Conservation (phyloP, 2,888 invertebrate genomes). For the Coremacera marginata region DNA sequence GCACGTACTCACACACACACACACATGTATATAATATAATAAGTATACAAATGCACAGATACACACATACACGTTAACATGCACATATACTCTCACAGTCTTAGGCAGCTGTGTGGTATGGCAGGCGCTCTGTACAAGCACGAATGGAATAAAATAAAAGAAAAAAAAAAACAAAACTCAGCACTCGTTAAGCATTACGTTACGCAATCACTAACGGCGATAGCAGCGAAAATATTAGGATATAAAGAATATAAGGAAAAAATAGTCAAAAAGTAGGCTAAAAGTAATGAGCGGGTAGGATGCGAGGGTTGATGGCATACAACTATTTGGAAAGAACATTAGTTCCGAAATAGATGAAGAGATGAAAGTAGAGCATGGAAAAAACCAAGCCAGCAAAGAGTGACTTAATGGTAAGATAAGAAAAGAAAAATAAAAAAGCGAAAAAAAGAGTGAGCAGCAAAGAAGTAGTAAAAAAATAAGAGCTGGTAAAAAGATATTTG, state of each 20-base stretch:
- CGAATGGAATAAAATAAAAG: constrained; percentile 15
- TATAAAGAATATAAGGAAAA: not conserved
- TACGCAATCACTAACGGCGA: constrained; percentile 34
- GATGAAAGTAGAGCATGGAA: not conserved
- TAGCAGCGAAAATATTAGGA: constrained; percentile 18
- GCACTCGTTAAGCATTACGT: constrained; percentile 31
- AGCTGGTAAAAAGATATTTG: not conserved
- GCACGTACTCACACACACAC: constrained; percentile 1
- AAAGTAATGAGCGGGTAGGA: not conserved
- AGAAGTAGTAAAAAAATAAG: not conserved
- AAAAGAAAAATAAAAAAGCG: not conserved
- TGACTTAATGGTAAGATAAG: not conserved
- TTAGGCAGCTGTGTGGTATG: not conserved
- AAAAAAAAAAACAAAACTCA: not conserved
- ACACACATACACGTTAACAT: not conserved
- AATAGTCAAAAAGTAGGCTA: not conserved
- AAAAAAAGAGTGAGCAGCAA: constrained; percentile 28
- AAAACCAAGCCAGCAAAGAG: not conserved
- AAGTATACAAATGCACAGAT: not conserved
- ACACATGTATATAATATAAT: not conserved
- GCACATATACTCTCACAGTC: not conserved
- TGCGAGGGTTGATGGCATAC: not conserved
- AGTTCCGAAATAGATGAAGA: not conserved
- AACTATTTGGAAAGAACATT: not conserved
- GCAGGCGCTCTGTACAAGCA: not conserved